Evolutionary conservation across 2,113 vertebrate species (phyloP).

Genomic region (Cairina moschata): DNA sequence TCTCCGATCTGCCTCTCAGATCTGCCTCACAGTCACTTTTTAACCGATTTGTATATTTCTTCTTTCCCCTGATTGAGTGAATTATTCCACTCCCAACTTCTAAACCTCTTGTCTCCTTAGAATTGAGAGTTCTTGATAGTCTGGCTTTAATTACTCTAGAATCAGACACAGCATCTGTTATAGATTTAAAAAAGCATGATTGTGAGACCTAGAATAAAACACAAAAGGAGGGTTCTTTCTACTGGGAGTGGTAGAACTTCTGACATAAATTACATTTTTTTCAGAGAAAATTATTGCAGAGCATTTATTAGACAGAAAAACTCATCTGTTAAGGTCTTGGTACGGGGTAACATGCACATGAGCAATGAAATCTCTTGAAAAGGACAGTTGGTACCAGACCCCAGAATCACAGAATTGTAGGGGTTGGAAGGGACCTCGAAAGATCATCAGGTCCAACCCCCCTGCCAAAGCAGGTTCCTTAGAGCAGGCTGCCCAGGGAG

Average conservation of each 20-base stretch:
- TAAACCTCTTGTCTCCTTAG: background rate
- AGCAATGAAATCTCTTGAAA: background rate
- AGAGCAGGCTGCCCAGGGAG: too few species aligned
- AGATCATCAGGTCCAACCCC: too few species aligned
- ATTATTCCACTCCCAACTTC: background rate
- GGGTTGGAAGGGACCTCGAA: too few species aligned
- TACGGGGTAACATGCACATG: background rate
- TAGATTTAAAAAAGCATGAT: background rate
- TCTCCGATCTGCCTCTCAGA: background rate
- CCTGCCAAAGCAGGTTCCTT: too few species aligned
- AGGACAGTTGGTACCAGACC: background rate
- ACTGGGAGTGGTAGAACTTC: background rate
- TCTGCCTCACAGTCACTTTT: background rate
- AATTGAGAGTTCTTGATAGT: background rate
- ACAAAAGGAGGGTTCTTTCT: background rate
- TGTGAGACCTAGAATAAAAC: background rate
- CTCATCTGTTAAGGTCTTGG: background rate
- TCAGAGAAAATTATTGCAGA: background rate
- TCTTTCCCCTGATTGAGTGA: background rate
- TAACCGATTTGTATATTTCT: background rate
- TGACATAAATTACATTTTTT: background rate
- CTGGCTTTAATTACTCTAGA: background rate
- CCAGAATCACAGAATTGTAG: too few species aligned
- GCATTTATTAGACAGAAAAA: background rate
- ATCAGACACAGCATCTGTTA: background rate